phyloP scores from a whole-genome alignment of 2,113 vertebrate genomes.

The Caranx melampygus region DNA sequence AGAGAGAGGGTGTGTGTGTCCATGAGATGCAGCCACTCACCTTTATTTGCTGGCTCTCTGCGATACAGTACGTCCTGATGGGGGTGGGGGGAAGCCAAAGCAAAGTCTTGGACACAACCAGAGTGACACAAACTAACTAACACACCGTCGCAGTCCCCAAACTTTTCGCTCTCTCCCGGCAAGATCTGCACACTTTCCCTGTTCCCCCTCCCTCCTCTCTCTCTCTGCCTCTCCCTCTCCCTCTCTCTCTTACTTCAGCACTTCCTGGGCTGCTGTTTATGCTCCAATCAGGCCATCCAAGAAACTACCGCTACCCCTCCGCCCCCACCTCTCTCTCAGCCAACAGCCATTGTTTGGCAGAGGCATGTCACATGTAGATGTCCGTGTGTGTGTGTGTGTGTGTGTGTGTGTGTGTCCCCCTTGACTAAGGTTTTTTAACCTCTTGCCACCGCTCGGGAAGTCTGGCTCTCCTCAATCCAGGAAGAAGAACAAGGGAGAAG shows the following conservation, averaged over 20 bases:
- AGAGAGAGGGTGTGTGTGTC: conserved; percentile 7
- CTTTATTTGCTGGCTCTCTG: conserved; percentile 38
- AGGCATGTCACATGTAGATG: conserved; percentile 73
- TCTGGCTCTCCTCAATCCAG: conserved; percentile 53
- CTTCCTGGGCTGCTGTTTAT: conserved; percentile 83
- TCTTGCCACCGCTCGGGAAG: conserved; percentile 42
- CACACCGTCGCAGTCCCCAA: conserved; percentile 59
- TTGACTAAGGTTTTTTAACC: conserved; percentile 64
- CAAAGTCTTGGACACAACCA: conserved; percentile 26
- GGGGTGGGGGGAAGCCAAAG: conserved; percentile 23
- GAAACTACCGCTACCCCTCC: conserved; percentile 56
- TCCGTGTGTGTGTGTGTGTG: conserved; percentile 37
- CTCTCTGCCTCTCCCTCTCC: conserved; percentile 24
- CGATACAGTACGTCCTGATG: conserved; percentile 53
- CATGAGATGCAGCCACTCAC: conserved; percentile 66
- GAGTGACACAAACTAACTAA: conserved; percentile 57
- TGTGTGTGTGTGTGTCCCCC: conserved; percentile 42
- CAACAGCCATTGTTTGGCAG: conserved; percentile 76
- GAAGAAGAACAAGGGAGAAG: conserved; percentile 3
- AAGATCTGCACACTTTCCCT: conserved; percentile 60
- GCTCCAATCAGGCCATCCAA: conserved; percentile 80
- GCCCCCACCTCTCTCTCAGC: conserved; percentile 52
- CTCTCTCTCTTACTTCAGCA: conserved; percentile 68
- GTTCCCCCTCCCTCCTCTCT: conserved; percentile 43
- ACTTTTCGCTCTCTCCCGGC: conserved; percentile 75